Percentiles rank a stretch among this genome's conserved stretches.
These are phyloP conservation scores for Zalophus californianus DNA, from an alignment of 2,797 vertebrate species.

Conservation along the genomic window DNA sequence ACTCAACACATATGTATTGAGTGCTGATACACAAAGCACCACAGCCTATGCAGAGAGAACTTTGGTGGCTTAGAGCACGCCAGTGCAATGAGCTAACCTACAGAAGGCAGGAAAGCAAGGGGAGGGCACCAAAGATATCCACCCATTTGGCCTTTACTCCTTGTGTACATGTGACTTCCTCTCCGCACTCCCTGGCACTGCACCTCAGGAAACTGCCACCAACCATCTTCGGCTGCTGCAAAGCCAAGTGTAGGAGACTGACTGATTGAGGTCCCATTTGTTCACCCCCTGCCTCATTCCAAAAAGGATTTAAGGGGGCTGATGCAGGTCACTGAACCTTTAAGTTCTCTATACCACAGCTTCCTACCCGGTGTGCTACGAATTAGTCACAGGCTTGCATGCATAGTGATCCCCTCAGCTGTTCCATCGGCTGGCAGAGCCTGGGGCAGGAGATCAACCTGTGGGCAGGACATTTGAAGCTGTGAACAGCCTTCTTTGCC, in stretches of 20 bases:
- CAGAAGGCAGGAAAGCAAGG: background rate
- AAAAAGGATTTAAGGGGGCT: background rate
- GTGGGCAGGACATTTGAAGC: background rate
- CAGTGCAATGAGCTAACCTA: background rate
- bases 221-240: background rate
- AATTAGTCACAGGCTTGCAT: background rate
- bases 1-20: background rate
- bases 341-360: background rate
- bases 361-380: background rate
- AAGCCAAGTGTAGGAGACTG: background rate
- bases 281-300: background rate
- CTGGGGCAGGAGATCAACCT: background rate
- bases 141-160: background rate
- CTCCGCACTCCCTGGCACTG: background rate
- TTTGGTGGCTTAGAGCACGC: background rate
- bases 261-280: background rate
- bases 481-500: background rate
- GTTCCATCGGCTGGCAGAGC: background rate
- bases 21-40: background rate
- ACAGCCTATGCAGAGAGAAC: background rate
- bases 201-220: background rate
- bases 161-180: background rate
- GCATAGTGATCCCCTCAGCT: background rate
- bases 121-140: background rate
- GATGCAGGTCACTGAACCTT: background rate